Base-by-base conservation (phyloP, 2,113 vertebrate species). In the Plectropomus leopardus region DNA sequence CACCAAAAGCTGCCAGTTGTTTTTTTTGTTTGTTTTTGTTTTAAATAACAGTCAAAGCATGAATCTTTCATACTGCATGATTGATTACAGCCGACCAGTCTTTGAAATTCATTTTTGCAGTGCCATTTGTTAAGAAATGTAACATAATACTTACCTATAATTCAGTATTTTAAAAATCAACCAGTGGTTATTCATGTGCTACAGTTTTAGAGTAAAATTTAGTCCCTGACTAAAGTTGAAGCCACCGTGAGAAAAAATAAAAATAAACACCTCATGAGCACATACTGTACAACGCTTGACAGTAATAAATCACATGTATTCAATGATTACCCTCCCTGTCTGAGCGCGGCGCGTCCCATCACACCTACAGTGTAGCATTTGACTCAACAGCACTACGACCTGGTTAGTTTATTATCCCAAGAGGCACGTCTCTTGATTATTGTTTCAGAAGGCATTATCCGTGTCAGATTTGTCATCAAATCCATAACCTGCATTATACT, bases 381-480 rank as follows among this genome's bases (percentile, higher is more conserved):
- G 77, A 85, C 69, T 79, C 76, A 50, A 75, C 80, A 87, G 79
- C 72, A 86, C 75, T 86, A 87, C 76, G 75, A 82, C 89, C 83
- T 89, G 86, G 88, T 91, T 87, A 72, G 79, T 89, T 86, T 66
- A 36, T 76, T 72, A 72, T 76, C 64, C 82, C 77, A 83, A 86
- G 88, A 93, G 86, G 89, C 89, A 94, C 85, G 32, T 90, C 90
- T 82, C 86, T 90, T 89, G 75, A 91, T 90, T 93, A 88, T 89
- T 80, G 65, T 88, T 80, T 81, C 85, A 80, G 66, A 93, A 93
- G 88, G 92, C 89, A 86, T 93, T 48, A 61, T 78, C 74, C 45
- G 9, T 72, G 79, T 69, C 89, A 91, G 85, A 89, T 87, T 86
- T 85, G 70, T 88, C 63, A 82, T 79, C 80, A 83, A 82, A 91